These are phyloP conservation scores for Dichetophora obliterata DNA, from an alignment of 2,888 invertebrate species.

Conservation along the genomic window DNA sequence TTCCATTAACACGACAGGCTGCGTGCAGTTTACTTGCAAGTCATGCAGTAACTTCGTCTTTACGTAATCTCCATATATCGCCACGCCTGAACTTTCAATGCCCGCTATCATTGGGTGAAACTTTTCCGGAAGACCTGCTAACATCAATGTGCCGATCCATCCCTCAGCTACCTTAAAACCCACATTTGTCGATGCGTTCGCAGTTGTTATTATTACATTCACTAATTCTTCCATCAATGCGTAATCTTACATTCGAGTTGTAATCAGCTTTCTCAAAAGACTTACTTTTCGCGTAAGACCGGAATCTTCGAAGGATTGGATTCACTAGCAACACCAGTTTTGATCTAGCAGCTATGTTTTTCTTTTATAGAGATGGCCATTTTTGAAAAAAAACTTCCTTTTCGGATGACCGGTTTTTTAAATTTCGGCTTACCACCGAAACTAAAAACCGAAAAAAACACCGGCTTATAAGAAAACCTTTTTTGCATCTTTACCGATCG, in stretches of 20 bases:
- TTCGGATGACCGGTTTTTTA: too few relatives aligned
- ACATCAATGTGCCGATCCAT: slow-evolving; percentile 57
- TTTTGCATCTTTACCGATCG: too few relatives aligned
- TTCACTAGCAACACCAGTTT: slow-evolving; percentile 43
- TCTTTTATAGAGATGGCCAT: too few relatives aligned
- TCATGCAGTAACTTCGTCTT: slow-evolving; percentile 56
- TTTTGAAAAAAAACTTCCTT: too few relatives aligned
- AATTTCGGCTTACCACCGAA: too few relatives aligned
- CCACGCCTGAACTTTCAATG: slow-evolving; percentile 49
- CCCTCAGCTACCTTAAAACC: slow-evolving; percentile 48
- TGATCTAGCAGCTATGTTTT: slow-evolving; percentile 33
- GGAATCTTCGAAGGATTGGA: slow-evolving; percentile 55
- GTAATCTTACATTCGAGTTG: slow-evolving; percentile 46
- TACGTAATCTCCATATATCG: slow-evolving; percentile 53
- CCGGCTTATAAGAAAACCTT: too few relatives aligned
- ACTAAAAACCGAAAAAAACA: too few relatives aligned
- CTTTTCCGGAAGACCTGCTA: slow-evolving; percentile 55
- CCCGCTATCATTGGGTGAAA: slow-evolving; percentile 58
- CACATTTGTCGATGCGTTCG: slow-evolving; percentile 54
- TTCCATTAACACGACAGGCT: slow-evolving; percentile 2
- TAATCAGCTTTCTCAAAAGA: slow-evolving; percentile 49
- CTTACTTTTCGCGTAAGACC: slow-evolving; percentile 54
- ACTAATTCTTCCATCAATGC: slow-evolving; percentile 55
- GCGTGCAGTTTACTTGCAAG: slow-evolving; percentile 26
- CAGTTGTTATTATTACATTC: slow-evolving; percentile 53